Conservation (phyloP, 2,113 vertebrate genomes). For the Alouatta palliata region DNA sequence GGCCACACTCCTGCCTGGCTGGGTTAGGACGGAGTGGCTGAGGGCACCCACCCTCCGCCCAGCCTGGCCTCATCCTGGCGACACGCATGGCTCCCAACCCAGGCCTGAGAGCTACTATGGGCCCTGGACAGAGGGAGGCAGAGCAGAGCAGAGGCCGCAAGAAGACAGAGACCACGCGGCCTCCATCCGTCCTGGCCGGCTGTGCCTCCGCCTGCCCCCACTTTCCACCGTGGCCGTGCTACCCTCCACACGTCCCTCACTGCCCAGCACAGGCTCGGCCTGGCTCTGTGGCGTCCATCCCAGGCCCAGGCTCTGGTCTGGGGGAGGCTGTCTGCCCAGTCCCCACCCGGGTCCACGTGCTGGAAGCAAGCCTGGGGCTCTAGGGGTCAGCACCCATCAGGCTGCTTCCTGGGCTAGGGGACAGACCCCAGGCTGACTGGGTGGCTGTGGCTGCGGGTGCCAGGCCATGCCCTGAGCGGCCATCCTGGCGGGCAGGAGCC, state of each 20-base stretch:
- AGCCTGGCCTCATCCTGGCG: background rate
- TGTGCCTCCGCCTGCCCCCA: background rate
- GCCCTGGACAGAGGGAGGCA: background rate
- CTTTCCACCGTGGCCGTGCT: background rate
- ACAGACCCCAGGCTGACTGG: background rate
- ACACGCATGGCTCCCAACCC: background rate
- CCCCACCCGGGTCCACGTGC: background rate
- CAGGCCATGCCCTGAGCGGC: background rate
- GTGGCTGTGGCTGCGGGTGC: background rate
- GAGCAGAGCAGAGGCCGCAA: background rate
- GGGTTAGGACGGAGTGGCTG: background rate
- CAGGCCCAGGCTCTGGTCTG: background rate
- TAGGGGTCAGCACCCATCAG: background rate
- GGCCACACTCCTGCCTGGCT: background rate
- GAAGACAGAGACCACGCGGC: background rate
- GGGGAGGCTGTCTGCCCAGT: background rate
- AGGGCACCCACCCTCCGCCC: background rate
- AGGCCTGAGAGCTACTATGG: background rate
- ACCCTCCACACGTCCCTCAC: background rate
- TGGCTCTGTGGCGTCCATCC: background rate
- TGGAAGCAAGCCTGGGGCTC: background rate
- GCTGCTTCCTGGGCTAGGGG: background rate
- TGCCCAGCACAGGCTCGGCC: background rate
- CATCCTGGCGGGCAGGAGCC: background rate
- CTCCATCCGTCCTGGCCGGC: background rate